Base-by-base conservation (phyloP, 2,797 vertebrate genomes). In the Babyrousa celebensis region DNA sequence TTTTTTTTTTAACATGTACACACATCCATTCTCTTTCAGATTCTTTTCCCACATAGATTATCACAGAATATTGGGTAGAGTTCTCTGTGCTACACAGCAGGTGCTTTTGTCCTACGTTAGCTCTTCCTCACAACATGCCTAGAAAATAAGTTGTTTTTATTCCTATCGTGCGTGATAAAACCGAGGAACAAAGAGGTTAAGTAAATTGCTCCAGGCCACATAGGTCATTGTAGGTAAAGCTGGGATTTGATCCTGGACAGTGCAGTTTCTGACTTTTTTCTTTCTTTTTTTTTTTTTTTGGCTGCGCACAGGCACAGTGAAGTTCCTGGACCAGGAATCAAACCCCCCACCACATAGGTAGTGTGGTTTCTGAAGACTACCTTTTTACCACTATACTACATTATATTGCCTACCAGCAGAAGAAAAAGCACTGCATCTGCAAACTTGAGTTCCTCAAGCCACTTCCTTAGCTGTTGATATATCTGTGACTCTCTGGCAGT, bases 141-240 rank as follows among this genome's bases (percentile, higher is more conserved):
- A 72, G 52, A 77, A 87, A 56, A 74, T 0, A 43, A 32, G 17
- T 48, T 43, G 52, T 78, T 86, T 96, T 63, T 85, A 68, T 93
- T 82, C 52, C 18, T n/a, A 11, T 43, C 48, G 12, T 68, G 63
- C 36, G 71, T 40, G 48, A 68, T 56, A 92, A 92, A 87, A 83
- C 18, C 25, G 62, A 83, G 36, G 48, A 85, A 43, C 6, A 78
- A 84, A 54, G 63, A 54, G 27, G 32, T 17, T 36, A 78, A 80
- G 1, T 65, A 40, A 77, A 60, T 29, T 79, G 58, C n/a, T 48
- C 56, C 68, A 29, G 1, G 12, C 52, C 56, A 84, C 40, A 12
- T 16, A 78, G n/a, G 27, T 58, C 40, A 20, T 91, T 32, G 43
- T 2, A 25, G 21, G 23, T 52, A 68, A 48, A 62, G 71, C 15